Percentiles rank a stretch among this genome's conserved stretches.
These are phyloP conservation scores for Baryphthengus martii DNA, from an alignment of 2,113 vertebrate species.

Conservation along the genomic window DNA sequence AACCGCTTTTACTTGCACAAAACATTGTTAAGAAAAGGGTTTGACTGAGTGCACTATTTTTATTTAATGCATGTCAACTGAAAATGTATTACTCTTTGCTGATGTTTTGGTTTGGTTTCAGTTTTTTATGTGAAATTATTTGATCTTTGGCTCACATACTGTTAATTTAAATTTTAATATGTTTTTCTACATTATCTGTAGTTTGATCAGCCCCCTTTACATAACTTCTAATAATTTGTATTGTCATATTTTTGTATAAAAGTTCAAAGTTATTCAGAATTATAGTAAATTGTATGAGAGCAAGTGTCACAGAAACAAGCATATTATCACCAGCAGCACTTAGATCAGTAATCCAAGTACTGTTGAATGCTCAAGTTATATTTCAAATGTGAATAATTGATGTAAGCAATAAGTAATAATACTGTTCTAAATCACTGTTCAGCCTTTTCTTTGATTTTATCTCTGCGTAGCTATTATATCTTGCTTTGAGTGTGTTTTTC, in stretches of 20 bases:
- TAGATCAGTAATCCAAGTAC: neutral
- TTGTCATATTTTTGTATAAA: neutral
- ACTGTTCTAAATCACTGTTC: neutral
- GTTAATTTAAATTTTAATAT: neutral
- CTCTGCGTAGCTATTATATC: neutral
- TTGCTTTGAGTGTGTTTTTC: neutral
- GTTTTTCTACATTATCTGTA: neutral
- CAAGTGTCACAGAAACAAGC: neutral
- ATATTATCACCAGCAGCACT: neutral
- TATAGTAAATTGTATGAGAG: neutral
- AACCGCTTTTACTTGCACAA: neutral
- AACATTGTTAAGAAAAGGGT: neutral
- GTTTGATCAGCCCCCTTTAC: neutral
- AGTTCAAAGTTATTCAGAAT: neutral
- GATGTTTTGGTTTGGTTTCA: neutral
- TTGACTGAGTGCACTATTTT: neutral
- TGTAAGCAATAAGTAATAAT: neutral
- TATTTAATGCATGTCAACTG: neutral
- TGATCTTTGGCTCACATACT: neutral
- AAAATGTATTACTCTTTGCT: neutral
- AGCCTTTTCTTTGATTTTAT: neutral
- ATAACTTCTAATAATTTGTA: neutral
- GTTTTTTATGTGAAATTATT: neutral
- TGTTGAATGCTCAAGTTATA: neutral
- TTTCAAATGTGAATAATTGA: constrained; percentile 20